Evolutionary conservation across 2,888 invertebrate genomes (phyloP).

Genomic region (Pyralis farinalis): DNA sequence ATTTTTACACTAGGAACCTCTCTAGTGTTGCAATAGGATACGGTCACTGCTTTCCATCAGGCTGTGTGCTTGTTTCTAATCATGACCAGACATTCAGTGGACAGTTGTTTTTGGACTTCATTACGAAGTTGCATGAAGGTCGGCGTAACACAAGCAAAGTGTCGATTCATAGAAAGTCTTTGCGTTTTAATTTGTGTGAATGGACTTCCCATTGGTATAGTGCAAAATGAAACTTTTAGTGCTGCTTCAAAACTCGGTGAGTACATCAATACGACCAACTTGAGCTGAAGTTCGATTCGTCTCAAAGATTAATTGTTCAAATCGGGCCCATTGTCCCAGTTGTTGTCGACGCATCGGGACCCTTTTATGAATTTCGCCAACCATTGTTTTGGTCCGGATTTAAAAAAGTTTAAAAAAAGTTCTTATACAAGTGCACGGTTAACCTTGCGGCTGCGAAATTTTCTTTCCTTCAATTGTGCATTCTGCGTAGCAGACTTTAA

Average conservation of each 20-base stretch:
- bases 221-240: conserved; percentile 2
- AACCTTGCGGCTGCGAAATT: conserved; percentile 12
- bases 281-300: conserved; percentile 54
- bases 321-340: conserved; percentile 59
- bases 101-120: too few species aligned
- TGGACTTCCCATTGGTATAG: too few species aligned
- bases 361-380: conserved; percentile 65
- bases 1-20: too few species aligned
- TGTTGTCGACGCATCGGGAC: conserved; percentile 62
- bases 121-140: too few species aligned
- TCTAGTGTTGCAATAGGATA: too few species aligned
- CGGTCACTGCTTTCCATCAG: too few species aligned
- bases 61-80: too few species aligned
- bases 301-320: conserved; percentile 70
- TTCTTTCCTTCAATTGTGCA: conserved; percentile 18
- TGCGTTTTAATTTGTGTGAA: too few species aligned
- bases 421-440: conserved; percentile 32
- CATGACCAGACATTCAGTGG: too few species aligned
- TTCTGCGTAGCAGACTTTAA: conserved; percentile 24
- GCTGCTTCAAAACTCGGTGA: conserved; percentile 1
- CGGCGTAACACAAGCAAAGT: too few species aligned
- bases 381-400: conserved; percentile 70
- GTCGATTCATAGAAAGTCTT: too few species aligned
- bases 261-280: conserved; percentile 30
- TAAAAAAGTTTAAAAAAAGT: conserved; percentile 64